Percentiles rank a stretch among this genome's conserved stretches.
Evolutionary conservation across 2,113 vertebrate genomes (phyloP).

Genomic region (Epinephelus lanceolatus): DNA sequence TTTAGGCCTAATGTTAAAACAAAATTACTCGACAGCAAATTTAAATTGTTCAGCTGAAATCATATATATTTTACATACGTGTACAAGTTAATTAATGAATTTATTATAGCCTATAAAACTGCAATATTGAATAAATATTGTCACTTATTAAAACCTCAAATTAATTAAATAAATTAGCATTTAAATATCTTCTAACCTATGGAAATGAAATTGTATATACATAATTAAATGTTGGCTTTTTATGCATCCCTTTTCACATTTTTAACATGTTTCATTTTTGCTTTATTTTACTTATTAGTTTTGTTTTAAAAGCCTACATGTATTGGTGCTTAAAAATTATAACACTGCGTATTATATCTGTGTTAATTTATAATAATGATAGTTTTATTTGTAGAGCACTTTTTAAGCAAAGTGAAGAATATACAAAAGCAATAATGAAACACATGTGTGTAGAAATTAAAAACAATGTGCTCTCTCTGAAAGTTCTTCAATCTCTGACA

Average conservation of each 20-base stretch:
- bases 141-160: not conserved
- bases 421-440: no score
- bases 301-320: not conserved
- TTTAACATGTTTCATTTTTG: not conserved
- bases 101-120: not conserved
- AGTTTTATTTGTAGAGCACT: no score
- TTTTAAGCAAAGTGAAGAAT: no score
- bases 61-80: no score
- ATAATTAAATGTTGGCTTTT: not conserved
- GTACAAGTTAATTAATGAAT: not conserved
- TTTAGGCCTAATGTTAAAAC: not conserved
- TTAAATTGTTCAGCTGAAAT: not conserved
- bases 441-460: not conserved
- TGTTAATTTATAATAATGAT: no score
- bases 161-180: not conserved
- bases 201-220: not conserved
- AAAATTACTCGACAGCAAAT: not conserved
- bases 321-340: not conserved
- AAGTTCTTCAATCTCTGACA: conserved; percentile 10
- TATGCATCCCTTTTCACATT: not conserved
- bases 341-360: not conserved
- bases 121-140: not conserved
- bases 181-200: not conserved
- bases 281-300: not conserved
- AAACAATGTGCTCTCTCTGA: not conserved